Percentiles rank a stretch among this genome's conserved stretches.
These are phyloP conservation scores for Marasmarcha lunaedactyla DNA, from an alignment of 2,888 invertebrate genomes.

Conservation along the genomic window DNA sequence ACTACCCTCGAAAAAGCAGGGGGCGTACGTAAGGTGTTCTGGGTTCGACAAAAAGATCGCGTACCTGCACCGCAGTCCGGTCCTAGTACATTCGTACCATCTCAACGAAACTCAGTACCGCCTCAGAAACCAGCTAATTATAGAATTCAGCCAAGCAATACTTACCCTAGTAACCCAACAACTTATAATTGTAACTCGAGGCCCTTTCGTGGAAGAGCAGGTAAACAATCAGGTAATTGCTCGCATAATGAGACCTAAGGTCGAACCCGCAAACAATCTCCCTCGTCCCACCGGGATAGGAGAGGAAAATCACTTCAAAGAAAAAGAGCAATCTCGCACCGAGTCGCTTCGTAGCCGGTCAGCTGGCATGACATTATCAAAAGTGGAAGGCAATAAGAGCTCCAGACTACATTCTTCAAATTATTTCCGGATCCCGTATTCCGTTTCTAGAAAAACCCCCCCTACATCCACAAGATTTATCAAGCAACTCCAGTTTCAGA, in stretches of 20 bases:
- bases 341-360: constrained; percentile 6
- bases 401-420: constrained; percentile 8
- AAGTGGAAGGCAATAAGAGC: constrained; percentile 8
- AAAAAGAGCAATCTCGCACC: constrained; percentile 8
- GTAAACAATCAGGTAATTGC: neutral
- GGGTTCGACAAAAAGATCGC: neutral
- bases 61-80: neutral
- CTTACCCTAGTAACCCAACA: neutral
- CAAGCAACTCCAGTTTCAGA: neutral
- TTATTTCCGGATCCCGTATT: constrained; percentile 8
- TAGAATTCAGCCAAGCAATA: neutral
- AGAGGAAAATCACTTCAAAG: constrained; percentile 1
- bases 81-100: neutral
- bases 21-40: constrained; percentile 1
- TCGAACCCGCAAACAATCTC: neutral
- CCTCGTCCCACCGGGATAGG: constrained; percentile 9
- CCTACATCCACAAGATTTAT: neutral
- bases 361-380: neutral
- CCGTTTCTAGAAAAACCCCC: constrained; percentile 6
- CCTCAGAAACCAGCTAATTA: neutral
- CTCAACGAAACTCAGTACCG: neutral
- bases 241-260: neutral
- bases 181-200: neutral
- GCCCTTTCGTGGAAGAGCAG: neutral
- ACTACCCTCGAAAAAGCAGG: constrained; percentile 6